Percentiles rank a stretch among this genome's conserved stretches.
phyloP scores from a whole-genome alignment of 1,140 invertebrate genomes.

The Amyelois transitella region DNA sequence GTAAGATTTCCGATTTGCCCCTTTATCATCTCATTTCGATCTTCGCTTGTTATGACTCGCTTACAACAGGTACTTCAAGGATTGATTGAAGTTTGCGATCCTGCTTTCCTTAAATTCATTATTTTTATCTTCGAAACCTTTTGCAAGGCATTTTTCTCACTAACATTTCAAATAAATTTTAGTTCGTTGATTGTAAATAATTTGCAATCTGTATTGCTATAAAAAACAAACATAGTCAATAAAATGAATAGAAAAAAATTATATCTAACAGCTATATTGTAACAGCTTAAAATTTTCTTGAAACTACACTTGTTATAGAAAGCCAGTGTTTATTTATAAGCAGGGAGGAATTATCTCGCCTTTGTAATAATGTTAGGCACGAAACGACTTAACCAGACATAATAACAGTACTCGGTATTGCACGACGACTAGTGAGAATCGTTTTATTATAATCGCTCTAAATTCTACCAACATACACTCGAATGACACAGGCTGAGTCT shows the following conservation, averaged over 20 bases:
- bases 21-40: constrained; percentile 66
- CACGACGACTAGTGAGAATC: constrained; percentile 21
- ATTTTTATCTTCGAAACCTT: neutral
- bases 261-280: neutral
- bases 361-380: neutral
- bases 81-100: neutral
- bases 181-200: neutral
- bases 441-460: constrained; percentile 42
- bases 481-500: neutral
- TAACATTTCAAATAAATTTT: neutral
- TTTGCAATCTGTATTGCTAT: neutral
- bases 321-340: neutral
- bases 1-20: constrained; percentile 60
- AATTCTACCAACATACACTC: constrained; percentile 21
- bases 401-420: constrained; percentile 12
- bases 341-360: neutral
- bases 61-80: constrained; percentile 15
- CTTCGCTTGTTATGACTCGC: constrained; percentile 64
- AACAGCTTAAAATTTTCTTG: neutral
- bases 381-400: constrained; percentile 5
- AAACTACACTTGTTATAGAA: neutral
- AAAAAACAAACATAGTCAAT: no score
- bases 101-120: neutral
- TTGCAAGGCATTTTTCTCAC: neutral
- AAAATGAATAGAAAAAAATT: no score